These are phyloP conservation scores for Parambassis ranga DNA, from an alignment of 2,797 vertebrate genomes.

Conservation along the genomic window DNA sequence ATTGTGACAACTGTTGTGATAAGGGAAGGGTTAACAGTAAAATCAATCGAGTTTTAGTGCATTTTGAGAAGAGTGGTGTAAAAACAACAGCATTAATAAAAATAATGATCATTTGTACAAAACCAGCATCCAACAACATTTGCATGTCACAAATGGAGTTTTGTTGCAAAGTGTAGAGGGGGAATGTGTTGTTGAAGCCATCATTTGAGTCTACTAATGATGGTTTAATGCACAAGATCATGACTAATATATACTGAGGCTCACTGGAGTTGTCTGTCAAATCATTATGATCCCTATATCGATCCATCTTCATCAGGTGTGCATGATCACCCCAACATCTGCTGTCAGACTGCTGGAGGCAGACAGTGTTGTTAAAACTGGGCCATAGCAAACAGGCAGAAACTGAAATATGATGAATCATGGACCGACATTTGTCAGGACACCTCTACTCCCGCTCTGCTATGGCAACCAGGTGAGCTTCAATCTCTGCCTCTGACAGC, in stretches of 20 bases:
- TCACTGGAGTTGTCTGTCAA: neutral
- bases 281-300: neutral
- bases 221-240: neutral
- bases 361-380: neutral
- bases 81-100: conserved; percentile 18
- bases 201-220: neutral
- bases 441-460: conserved; percentile 78
- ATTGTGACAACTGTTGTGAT: conserved; percentile 7
- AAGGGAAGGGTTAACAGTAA: neutral
- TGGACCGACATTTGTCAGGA: neutral
- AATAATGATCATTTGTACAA: conserved; percentile 1
- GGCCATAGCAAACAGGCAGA: neutral
- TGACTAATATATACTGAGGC: neutral
- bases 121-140: neutral
- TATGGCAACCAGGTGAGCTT: conserved; percentile 77
- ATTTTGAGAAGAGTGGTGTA: neutral
- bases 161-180: neutral
- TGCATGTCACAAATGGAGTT: neutral
- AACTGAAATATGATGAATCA: neutral
- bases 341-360: neutral
- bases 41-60: neutral
- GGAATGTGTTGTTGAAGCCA: neutral
- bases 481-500: conserved; percentile 74
- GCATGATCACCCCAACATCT: neutral
- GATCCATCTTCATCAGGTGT: neutral